Conservation (phyloP, 1,140 invertebrate species). For the Drosophila sturtevanti region DNA sequence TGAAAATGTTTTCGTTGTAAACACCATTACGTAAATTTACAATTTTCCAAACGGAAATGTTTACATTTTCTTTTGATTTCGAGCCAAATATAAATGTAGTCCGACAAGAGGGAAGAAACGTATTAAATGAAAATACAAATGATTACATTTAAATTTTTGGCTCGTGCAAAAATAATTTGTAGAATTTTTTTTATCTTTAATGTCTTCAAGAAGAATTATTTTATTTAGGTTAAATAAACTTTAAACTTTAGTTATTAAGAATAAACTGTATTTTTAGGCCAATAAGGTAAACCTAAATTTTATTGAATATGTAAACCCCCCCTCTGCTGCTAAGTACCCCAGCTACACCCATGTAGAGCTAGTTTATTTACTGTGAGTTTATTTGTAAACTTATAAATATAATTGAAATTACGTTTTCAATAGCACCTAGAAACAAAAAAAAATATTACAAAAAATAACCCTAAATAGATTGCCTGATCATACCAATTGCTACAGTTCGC, state of each 20-base stretch:
- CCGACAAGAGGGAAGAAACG: background rate
- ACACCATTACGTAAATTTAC: slow-evolving; percentile 53
- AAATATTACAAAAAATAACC: background rate
- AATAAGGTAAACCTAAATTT: too few relatives aligned
- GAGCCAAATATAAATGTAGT: slow-evolving; percentile 17
- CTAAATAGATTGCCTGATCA: background rate
- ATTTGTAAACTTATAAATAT: background rate
- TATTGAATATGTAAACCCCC: too few relatives aligned
- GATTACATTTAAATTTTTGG: background rate
- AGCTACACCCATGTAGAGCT: background rate
- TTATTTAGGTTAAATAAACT: too few relatives aligned
- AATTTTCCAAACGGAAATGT: slow-evolving; percentile 42
- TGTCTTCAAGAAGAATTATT: too few relatives aligned
- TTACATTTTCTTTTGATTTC: slow-evolving; percentile 29
- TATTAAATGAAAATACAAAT: background rate
- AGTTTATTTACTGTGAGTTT: background rate
- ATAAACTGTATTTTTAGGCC: too few relatives aligned
- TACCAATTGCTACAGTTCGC: background rate
- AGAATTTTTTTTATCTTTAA: too few relatives aligned
- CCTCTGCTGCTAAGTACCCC: background rate
- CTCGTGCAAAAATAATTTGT: background rate
- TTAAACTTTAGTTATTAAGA: too few relatives aligned
- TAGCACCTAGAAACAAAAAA: background rate
- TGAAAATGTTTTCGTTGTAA: slow-evolving; percentile 39
- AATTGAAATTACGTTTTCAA: background rate